phyloP scores from a whole-genome alignment of 2,113 vertebrate genomes.

The Xiphophorus couchianus region DNA sequence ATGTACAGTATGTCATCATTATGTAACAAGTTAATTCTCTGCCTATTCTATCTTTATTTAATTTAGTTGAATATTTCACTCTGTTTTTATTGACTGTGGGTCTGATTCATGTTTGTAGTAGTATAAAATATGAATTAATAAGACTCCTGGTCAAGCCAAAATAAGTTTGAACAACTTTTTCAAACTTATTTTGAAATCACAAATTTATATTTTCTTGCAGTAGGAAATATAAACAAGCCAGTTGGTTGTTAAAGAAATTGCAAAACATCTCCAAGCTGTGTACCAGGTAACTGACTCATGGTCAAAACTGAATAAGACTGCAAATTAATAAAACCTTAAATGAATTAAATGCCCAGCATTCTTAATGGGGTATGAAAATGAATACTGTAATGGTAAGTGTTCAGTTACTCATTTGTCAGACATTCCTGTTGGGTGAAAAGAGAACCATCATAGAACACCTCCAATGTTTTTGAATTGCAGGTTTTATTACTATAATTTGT shows the following conservation, averaged over 20 bases:
- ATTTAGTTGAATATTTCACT: not conserved
- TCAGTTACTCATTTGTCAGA: not conserved
- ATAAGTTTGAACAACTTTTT: too few relatives aligned
- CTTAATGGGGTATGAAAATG: not conserved
- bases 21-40: not conserved
- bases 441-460: not conserved
- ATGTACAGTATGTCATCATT: not conserved
- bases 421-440: not conserved
- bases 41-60: not conserved
- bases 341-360: not conserved
- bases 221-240: too few relatives aligned
- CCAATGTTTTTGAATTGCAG: not conserved
- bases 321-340: not conserved
- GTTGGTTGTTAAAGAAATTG: not conserved
- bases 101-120: not conserved
- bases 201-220: too few relatives aligned
- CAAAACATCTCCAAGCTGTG: not conserved
- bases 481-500: not conserved
- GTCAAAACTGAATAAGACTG: not conserved
- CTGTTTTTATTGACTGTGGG: not conserved
- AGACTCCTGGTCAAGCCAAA: not conserved
- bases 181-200: too few relatives aligned
- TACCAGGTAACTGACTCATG: not conserved
- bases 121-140: not conserved
- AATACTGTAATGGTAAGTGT: not conserved